Conservation (phyloP, 2,113 vertebrate species). For the Eulacestoma nigropectus region DNA sequence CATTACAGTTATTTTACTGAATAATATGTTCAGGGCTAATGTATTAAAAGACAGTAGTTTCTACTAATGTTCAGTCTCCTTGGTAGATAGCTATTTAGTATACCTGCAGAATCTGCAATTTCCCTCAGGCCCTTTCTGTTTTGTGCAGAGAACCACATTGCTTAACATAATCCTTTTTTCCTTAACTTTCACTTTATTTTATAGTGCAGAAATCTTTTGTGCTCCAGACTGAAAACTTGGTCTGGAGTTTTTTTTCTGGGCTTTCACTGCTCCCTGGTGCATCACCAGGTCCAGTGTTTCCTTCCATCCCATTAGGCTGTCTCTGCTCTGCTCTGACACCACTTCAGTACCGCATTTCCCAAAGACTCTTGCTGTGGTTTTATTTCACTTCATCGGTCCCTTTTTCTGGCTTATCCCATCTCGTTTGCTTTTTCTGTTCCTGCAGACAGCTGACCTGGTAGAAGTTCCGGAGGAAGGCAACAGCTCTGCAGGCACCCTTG, state of each 20-base stretch:
- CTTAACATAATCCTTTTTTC: neutral
- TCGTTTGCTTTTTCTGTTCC: constrained; percentile 6
- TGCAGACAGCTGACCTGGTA: constrained; percentile 86
- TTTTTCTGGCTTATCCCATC: neutral
- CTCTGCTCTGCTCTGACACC: neutral
- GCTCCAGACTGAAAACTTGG: neutral
- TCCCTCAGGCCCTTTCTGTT: neutral
- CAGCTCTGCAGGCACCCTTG: constrained; percentile 73
- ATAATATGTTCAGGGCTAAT: neutral
- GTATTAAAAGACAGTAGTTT: neutral
- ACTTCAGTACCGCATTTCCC: neutral
- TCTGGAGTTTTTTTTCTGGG: neutral
- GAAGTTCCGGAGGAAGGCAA: constrained; percentile 88
- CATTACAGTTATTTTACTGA: neutral
- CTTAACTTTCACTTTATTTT: neutral
- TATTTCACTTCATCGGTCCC: accelerated
- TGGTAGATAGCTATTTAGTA: neutral
- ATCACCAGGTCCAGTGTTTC: neutral
- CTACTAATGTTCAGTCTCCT: neutral
- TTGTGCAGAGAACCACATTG: neutral
- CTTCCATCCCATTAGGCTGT: neutral
- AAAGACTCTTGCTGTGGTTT: neutral
- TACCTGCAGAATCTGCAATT: neutral
- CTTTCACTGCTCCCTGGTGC: neutral
- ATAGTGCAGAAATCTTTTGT: neutral